These are phyloP conservation scores for Drosophila mercatorum DNA, from an alignment of 2,888 invertebrate species.

Conservation along the genomic window DNA sequence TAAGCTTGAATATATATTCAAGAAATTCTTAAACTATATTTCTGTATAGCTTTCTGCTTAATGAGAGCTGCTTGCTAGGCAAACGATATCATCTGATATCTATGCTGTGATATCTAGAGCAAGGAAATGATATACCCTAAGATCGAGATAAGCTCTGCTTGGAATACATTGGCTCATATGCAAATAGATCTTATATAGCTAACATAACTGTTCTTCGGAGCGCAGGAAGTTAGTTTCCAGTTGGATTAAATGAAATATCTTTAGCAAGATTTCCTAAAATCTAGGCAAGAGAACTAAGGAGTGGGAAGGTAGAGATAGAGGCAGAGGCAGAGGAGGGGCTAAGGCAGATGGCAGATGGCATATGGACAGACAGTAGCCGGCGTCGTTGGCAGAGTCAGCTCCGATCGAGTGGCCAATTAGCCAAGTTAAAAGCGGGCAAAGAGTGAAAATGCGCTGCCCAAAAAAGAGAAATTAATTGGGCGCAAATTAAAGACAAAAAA, in stretches of 20 bases:
- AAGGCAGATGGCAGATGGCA: no score
- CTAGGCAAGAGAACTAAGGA: not conserved
- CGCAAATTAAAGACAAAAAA: constrained; percentile 63
- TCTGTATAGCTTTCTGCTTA: no score
- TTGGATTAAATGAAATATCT: not conserved
- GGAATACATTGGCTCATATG: no score
- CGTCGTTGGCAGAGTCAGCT: not conserved
- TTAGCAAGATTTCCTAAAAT: not conserved
- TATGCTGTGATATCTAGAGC: no score
- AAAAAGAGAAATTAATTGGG: constrained; percentile 73
- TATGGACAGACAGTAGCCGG: no score
- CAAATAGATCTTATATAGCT: no score
- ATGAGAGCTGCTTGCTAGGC: no score
- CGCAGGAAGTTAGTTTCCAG: not conserved
- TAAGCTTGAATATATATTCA: no score
- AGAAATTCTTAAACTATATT: no score
- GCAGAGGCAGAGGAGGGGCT: not conserved
- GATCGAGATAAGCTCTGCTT: no score
- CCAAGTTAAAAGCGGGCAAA: constrained; percentile 24
- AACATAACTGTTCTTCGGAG: not conserved
- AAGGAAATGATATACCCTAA: no score
- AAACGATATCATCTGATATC: no score
- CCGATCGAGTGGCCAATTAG: constrained; percentile 35
- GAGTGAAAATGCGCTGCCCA: constrained; percentile 43
- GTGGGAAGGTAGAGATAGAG: not conserved